Conservation (phyloP, 2,797 vertebrate genomes). For the Hoplostethus atlanticus region DNA sequence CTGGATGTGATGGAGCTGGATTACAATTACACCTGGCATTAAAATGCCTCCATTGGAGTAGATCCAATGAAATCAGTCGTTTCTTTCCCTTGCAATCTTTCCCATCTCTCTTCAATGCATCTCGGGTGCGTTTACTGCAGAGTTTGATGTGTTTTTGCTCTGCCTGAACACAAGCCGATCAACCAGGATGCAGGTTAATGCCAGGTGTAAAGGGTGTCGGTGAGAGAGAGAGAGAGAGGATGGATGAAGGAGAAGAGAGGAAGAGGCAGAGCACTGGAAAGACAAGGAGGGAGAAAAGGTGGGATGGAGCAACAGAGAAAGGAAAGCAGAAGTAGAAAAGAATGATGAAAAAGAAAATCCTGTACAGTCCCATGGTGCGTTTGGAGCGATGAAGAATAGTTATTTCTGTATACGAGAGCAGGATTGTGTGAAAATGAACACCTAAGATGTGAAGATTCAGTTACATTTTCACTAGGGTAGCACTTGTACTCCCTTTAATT, state of each 20-base stretch:
- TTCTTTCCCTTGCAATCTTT: too few species aligned
- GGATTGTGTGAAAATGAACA: constrained; percentile 49
- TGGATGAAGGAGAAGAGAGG: constrained; percentile 12
- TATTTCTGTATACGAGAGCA: constrained; percentile 42
- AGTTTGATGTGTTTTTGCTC: background rate
- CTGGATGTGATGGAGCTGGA: background rate
- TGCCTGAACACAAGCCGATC: background rate
- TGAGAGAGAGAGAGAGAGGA: background rate
- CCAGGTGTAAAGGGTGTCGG: constrained; percentile 30
- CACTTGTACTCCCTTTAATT: constrained; percentile 22
- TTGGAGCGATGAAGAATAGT: constrained; percentile 48
- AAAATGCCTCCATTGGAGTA: constrained; percentile 7
- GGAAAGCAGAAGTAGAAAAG: constrained; percentile 16
- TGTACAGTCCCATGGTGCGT: constrained; percentile 32
- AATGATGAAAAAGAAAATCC: constrained; percentile 33
- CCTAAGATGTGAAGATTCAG: background rate
- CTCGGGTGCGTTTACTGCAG: background rate
- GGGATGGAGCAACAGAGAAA: background rate
- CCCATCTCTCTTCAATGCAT: too few species aligned
- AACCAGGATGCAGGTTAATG: constrained; percentile 47
- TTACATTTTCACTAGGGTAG: too few species aligned
- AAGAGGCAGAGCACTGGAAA: constrained; percentile 17
- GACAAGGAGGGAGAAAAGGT: constrained; percentile 22
- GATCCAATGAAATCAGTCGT: too few species aligned
- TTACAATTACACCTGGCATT: constrained; percentile 23